Evolutionary conservation across 2,113 vertebrate species (phyloP).

Genomic region (Bagarius yarrelli): DNA sequence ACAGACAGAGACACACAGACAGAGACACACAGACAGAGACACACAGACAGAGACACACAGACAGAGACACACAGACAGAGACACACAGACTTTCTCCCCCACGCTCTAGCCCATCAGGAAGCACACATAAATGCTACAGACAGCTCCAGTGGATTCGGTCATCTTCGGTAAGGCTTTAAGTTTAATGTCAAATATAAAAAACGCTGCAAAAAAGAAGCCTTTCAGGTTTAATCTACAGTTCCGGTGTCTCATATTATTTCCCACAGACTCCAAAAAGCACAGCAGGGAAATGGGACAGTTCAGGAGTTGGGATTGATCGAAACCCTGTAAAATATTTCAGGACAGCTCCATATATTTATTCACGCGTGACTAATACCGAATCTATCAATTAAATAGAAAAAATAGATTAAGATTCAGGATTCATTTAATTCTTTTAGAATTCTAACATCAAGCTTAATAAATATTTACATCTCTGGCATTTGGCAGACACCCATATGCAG

Average conservation of each 20-base stretch:
- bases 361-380: not conserved
- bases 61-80: not conserved
- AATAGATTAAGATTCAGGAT: not conserved
- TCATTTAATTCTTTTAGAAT: not conserved
- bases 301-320: not conserved
- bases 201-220: constrained; percentile 32
- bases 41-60: constrained; percentile 32
- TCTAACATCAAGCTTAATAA: too few species aligned
- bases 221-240: constrained; percentile 54
- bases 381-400: too few species aligned
- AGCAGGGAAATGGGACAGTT: not conserved
- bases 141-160: constrained; percentile 65
- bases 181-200: constrained; percentile 52
- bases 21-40: not conserved
- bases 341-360: not conserved
- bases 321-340: not conserved
- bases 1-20: too few species aligned
- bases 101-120: not conserved
- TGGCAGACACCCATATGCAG: too few species aligned
- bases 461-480: too few species aligned
- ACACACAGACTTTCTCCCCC: constrained; percentile 46
- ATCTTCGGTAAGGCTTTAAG: constrained; percentile 67
- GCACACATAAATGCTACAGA: constrained; percentile 53
- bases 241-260: constrained; percentile 18
- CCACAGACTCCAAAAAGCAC: not conserved